Evolutionary conservation across 2,113 vertebrate species (phyloP), one percentile per base, ranked within the genome.

Genomic region (Epinephelus moara): DNA sequence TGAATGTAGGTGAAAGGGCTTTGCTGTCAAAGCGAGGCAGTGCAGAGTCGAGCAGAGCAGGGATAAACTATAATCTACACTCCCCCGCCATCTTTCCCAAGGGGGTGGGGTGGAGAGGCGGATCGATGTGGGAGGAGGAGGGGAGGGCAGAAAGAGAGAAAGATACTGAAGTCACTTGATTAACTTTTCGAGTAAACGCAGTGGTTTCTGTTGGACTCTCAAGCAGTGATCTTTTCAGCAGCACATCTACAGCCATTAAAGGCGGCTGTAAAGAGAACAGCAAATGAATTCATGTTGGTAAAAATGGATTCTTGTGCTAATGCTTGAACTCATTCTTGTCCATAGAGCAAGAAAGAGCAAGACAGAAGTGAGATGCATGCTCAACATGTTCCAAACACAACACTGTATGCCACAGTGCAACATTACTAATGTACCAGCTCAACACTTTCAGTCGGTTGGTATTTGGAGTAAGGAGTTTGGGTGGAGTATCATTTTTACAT

Each of bases 1-100:
- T 85, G 88, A 91, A 93, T 86, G 84, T 93, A 91, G 92, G 92
- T 92, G 92, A 92, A 93, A 93, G 92, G 91, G 87, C 91, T 88
- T 60, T 67, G 80, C 88, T 88, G 90, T 93, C 91, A 91, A 74
- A 92, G 75, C 37, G 27, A 91, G 85, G 81, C 88, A 85, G 13
- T 80, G 77, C 88, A 89, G 85, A 85, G 91, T 78, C 19, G 74
- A 86, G 85, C 90, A 75, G 84, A 86, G 89, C 78, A 67, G 71
- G 86, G 74, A 91, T 85, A 81, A 88, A 59, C 83, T 84, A 85
- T 92, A 91, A 90, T 91, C 91, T 90, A 73, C 84, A 79, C 78
- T 83, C 77, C 82, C 74, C 86, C 50, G 60, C 81, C 89, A 82
- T 85, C 70, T 80, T 80, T 69, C 60, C 61, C 72, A 52, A 42